These are phyloP conservation scores for Trissoscelio sp. DNA, from an alignment of 2,888 invertebrate species.

Conservation along the genomic window DNA sequence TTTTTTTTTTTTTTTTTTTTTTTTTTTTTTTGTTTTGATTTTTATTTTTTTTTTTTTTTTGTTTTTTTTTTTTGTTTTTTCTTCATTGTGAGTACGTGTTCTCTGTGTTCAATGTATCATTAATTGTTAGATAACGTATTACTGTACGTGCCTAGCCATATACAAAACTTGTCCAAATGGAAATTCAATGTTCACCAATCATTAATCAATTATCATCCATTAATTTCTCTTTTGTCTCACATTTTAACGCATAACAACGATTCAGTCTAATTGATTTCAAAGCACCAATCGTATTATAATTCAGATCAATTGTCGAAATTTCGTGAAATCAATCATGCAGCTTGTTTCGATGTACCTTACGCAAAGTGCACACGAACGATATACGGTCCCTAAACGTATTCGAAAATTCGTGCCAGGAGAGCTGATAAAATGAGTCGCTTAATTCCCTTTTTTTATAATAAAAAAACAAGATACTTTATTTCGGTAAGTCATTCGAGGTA, in stretches of 20 bases:
- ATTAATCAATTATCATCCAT: constrained; percentile 71
- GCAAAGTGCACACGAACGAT: constrained; percentile 52
- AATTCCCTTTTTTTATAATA: constrained; percentile 3
- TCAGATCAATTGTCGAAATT: constrained; percentile 55
- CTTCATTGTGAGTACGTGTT: constrained; percentile 58
- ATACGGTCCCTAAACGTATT: neutral
- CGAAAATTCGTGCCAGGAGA: constrained; percentile 43
- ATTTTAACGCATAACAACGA: constrained; percentile 80
- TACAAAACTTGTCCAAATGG: constrained; percentile 78
- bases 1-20: too few species aligned
- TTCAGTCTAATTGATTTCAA: constrained; percentile 83
- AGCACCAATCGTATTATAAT: constrained; percentile 81
- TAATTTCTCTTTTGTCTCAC: constrained; percentile 56
- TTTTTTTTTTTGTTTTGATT: too few species aligned
- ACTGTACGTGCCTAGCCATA: constrained; percentile 71
- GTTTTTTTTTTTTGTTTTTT: too few species aligned
- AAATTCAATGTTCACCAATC: constrained; percentile 75
- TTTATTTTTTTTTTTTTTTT: too few species aligned
- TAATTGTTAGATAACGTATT: constrained; percentile 58
- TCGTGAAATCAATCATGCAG: constrained; percentile 18
- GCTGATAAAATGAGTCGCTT: constrained; percentile 27
- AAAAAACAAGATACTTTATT: constrained; percentile 57
- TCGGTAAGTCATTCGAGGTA: constrained; percentile 41
- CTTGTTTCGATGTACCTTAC: constrained; percentile 4
- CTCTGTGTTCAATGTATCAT: constrained; percentile 53